Evolutionary conservation across 2,888 invertebrate species (phyloP).

Genomic region (Entomobrya multifasciata): DNA sequence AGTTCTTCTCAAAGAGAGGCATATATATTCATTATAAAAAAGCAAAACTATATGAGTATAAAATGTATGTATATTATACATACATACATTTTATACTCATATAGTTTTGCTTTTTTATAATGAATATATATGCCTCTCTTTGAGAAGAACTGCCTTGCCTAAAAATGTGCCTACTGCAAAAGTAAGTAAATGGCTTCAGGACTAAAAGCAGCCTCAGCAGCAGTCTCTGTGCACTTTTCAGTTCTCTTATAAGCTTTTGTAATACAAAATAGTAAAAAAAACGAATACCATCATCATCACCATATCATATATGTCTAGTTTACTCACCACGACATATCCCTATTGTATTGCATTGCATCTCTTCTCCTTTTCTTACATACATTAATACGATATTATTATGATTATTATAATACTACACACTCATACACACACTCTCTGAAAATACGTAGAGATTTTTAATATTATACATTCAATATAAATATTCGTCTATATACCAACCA

Average conservation of each 20-base stretch:
- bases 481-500: constrained; percentile 45
- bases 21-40: background rate
- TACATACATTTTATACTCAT: constrained; percentile 16
- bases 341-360: constrained; percentile 31
- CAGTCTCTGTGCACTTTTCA: constrained; percentile 31
- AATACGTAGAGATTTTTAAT: constrained; percentile 47
- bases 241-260: constrained; percentile 20
- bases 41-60: too few species aligned
- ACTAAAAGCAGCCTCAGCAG: constrained; percentile 36
- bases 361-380: constrained; percentile 43
- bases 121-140: background rate
- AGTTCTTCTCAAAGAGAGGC: too few species aligned
- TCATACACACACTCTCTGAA: constrained; percentile 17
- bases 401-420: constrained; percentile 45
- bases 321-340: constrained; percentile 22
- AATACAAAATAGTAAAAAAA: background rate
- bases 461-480: constrained; percentile 35
- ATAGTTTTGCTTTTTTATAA: background rate
- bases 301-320: too few species aligned
- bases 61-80: constrained; percentile 22
- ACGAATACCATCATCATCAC: constrained; percentile 25
- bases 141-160: constrained; percentile 45
- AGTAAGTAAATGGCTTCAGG: constrained; percentile 39
- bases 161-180: constrained; percentile 61
- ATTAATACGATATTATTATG: constrained; percentile 41